A percentile compares a stretch with the other conserved stretches of the same genome.
Evolutionary conservation across 2,113 vertebrate species (phyloP).

Genomic region (Bos taurus): ARS-UCD2.0 NC_037331.1:114078001-114078500

Average conservation of each 20-base stretch:
- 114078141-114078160: not conserved
- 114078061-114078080: not conserved
- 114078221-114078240: not conserved
- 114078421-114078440: not conserved
- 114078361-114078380: not conserved
- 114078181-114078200: not conserved
- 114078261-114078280: not conserved
- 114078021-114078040: not conserved
- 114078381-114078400: not conserved
- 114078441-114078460: not conserved
- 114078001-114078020: not conserved
- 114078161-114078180: accelerated
- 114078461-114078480: not conserved
- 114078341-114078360: not conserved
- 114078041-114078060: not conserved
- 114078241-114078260: not conserved
- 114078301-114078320: not conserved
- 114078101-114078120: not conserved
- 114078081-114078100: not conserved
- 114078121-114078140: not conserved
- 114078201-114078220: not conserved
- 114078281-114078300: not conserved
- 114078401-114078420: not conserved
- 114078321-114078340: not conserved
- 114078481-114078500: not conserved